Base-by-base conservation (phyloP, 2,113 vertebrate species). In the Chloroceryle aenea region DNA sequence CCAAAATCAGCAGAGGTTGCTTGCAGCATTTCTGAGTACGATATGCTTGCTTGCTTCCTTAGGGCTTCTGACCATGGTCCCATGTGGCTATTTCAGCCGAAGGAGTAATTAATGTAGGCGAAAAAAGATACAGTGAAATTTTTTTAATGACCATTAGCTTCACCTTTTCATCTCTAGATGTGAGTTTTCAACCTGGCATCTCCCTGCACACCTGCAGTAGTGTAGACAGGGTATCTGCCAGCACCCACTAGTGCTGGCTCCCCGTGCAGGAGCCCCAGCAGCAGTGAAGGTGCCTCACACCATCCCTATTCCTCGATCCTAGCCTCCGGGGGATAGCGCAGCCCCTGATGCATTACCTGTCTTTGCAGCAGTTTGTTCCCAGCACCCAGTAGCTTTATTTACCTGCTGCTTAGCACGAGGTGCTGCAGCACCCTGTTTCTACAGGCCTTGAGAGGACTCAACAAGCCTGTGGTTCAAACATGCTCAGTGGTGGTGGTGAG, bases 401-500 rank as follows among this genome's bases (percentile, higher is more conserved):
- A 66, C 73, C 90, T 78, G 89, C 80, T 84, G 18, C 76, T 48
- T 42, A 91, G 90, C 17, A 23, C 3, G 0, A 66, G 74, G 63
- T 13, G 22, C 94, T 64, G 86, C 93, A 7, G 92, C 1, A 2
- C 91, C 42, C 3, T 97, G 97, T 97, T 96, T 14, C 92, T 90
- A 97, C 97, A 97, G 74, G 97, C 67, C 94, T 76, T 1, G 38
- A 38, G 93, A 97, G 56, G 92, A 93, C 92, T 88, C 20, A 18
- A 94, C 95, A 97, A 73, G 95, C 93, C 93, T 72, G 82, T 2
- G 48, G 89, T 95, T 93, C 86, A 63, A 97, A 97, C 94, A 68
- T 4, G 72, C 88, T 78, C 4, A 0, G 91, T 6, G 13, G 61
- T 45, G 61, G 78, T 4, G 36, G 89, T 38, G 27, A 96, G 75